These are phyloP conservation scores for Penaeus monodon DNA, from an alignment of 2,888 invertebrate genomes.

Conservation along the genomic window DNA sequence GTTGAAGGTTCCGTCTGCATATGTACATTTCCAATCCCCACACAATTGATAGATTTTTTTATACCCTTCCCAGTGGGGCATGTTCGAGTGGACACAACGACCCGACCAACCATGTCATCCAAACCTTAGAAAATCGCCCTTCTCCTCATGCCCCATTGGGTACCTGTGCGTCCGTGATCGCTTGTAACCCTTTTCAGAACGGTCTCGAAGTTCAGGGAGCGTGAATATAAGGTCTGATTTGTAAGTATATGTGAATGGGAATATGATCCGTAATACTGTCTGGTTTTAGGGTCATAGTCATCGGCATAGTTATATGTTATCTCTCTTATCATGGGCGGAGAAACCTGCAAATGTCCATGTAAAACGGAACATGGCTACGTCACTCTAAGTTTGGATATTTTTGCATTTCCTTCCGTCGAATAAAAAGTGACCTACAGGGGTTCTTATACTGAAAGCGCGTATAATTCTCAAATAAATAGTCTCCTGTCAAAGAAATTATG, in stretches of 20 bases:
- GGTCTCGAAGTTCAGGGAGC: background rate
- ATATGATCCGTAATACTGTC: background rate
- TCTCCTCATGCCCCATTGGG: constrained; percentile 27
- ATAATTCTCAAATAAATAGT: constrained; percentile 29
- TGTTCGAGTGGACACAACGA: constrained; percentile 47
- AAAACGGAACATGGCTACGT: background rate
- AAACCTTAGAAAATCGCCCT: constrained; percentile 36
- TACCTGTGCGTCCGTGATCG: constrained; percentile 35
- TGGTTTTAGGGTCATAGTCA: constrained; percentile 4
- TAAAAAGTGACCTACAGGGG: background rate
- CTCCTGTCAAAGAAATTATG: constrained; percentile 40
- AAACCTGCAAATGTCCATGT: constrained; percentile 25
- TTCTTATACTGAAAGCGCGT: background rate
- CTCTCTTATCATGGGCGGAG: constrained; percentile 39
- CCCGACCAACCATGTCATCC: constrained; percentile 40
- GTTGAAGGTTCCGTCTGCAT: background rate
- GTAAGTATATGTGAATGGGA: background rate
- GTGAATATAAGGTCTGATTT: background rate
- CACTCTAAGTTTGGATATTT: no score
- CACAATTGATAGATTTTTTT: constrained; percentile 34
- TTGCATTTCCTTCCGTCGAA: no score
- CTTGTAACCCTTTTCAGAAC: constrained; percentile 51
- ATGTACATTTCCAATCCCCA: constrained; percentile 12
- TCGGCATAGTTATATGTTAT: constrained; percentile 36
- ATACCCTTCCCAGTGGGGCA: constrained; percentile 25